phyloP scores from a whole-genome alignment of 2,797 vertebrate species.

The Crenichthys baileyi region DNA sequence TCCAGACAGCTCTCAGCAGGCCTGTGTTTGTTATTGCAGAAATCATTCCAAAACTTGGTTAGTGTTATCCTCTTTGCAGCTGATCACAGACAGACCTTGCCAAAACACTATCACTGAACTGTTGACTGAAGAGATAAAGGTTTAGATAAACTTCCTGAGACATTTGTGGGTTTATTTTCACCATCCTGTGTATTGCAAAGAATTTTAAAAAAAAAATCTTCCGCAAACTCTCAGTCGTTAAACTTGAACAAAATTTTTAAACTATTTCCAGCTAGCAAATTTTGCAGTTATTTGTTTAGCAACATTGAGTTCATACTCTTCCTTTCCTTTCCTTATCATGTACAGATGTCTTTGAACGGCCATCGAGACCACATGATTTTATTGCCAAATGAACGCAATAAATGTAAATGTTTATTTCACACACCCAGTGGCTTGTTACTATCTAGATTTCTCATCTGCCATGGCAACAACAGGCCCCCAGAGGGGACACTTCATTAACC shows the following conservation, averaged over 20 bases:
- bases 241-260: background rate
- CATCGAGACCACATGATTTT: slow-evolving; percentile 2
- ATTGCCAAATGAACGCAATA: background rate
- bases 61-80: background rate
- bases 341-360: background rate
- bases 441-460: slow-evolving; percentile 8
- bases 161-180: background rate
- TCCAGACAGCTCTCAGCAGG: background rate
- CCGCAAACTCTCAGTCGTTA: background rate
- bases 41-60: background rate
- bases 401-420: background rate
- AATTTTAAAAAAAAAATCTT: background rate
- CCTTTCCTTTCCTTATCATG: background rate
- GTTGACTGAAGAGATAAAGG: background rate
- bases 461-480: background rate
- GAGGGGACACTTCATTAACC: background rate
- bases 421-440: background rate
- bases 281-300: background rate
- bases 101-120: background rate
- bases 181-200: background rate
- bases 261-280: background rate
- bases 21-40: background rate
- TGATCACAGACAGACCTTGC: slow-evolving; percentile 8
- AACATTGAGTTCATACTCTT: background rate
- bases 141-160: background rate